Percentiles rank a stretch among this genome's conserved stretches.
These are phyloP conservation scores for Scolopax rusticola DNA, from an alignment of 2,797 vertebrate genomes.

Conservation along the genomic window DNA sequence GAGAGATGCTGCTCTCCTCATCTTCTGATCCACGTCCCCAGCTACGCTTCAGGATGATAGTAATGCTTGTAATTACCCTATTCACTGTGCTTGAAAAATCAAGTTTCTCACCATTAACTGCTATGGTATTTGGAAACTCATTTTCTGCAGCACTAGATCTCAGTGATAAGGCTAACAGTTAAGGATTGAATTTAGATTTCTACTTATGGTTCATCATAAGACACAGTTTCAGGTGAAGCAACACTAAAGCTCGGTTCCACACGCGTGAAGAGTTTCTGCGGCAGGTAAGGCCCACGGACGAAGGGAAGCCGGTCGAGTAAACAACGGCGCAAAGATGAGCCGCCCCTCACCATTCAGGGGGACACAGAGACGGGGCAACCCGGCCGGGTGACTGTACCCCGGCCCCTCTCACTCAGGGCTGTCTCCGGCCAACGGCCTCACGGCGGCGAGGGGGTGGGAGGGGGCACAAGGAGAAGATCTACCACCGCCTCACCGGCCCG, in stretches of 20 bases:
- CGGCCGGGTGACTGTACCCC: not conserved
- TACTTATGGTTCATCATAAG: fast-evolving
- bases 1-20: not conserved
- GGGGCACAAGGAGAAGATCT: fast-evolving
- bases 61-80: too few relatives aligned
- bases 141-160: not conserved
- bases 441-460: fast-evolving
- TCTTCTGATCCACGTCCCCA: not conserved
- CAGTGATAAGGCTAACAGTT: not conserved
- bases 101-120: not conserved
- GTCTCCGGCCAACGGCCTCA: not conserved
- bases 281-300: fast-evolving
- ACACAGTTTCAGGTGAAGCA: not conserved
- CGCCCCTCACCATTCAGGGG: fast-evolving
- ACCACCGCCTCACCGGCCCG: fast-evolving
- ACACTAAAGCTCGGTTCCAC: fast-evolving
- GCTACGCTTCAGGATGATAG: not conserved
- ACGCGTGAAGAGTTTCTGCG: fast-evolving
- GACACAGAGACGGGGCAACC: fast-evolving
- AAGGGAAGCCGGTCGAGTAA: fast-evolving
- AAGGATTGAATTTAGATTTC: not conserved
- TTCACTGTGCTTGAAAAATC: not conserved
- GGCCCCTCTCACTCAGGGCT: not conserved
- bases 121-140: not conserved
- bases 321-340: fast-evolving